A percentile compares a stretch with the other conserved stretches of the same genome.
These are phyloP conservation scores for Platygyra sinensis DNA, from an alignment of 64 coral and sea anemone genomes.

Conservation along the genomic window DNA sequence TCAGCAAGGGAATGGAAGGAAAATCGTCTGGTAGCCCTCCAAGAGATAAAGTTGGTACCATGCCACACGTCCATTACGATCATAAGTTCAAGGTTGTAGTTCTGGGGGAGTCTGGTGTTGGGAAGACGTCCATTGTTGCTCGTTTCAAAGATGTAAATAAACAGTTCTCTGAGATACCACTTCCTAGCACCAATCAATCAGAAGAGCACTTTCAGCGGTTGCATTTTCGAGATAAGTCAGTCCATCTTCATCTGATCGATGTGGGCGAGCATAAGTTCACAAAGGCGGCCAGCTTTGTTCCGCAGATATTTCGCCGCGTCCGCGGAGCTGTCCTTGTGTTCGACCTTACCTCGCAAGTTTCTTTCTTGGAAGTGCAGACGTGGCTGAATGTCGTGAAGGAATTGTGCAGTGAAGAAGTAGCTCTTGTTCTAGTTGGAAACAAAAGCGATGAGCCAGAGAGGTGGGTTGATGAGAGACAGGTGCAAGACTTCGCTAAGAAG, in stretches of 20 bases:
- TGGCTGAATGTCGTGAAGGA: constrained; percentile 59
- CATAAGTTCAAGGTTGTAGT: constrained; percentile 63
- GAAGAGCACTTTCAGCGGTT: constrained; percentile 75
- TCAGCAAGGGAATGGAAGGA: not conserved
- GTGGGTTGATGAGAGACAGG: too few species aligned
- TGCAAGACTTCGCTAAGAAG: too few species aligned
- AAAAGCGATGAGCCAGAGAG: too few species aligned
- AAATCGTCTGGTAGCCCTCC: not conserved
- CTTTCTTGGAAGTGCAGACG: constrained; percentile 53
- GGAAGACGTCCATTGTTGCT: constrained; percentile 58
- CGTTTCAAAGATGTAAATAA: constrained; percentile 44
- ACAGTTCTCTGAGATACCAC: not conserved
- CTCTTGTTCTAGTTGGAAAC: constrained; percentile 89
- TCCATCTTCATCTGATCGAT: constrained; percentile 85
- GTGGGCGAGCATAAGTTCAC: constrained; percentile 42
- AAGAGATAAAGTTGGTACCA: not conserved
- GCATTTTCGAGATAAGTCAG: constrained; percentile 63
- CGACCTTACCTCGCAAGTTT: constrained; percentile 59
- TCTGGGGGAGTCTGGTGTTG: constrained; percentile 53
- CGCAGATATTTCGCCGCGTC: constrained; percentile 67
- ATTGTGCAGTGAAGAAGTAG: not conserved
- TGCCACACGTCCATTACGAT: constrained; percentile 12
- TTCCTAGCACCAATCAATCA: not conserved
- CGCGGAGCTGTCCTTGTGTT: constrained; percentile 65
- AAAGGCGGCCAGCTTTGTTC: constrained; percentile 26